phyloP scores from a whole-genome alignment of 2,888 invertebrate genomes.

The Hypercompe scribonia region DNA sequence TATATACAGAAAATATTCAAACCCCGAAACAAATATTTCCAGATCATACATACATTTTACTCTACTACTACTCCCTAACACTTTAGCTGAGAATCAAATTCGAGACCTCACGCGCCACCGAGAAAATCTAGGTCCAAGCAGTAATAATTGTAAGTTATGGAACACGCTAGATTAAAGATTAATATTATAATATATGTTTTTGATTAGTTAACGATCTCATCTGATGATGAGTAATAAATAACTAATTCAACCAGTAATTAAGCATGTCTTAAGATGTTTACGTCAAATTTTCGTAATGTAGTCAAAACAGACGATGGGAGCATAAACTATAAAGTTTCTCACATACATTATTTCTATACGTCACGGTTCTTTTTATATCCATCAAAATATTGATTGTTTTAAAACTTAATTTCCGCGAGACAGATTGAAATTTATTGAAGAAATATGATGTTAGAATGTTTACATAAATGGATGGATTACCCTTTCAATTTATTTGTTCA shows the following conservation, averaged over 20 bases:
- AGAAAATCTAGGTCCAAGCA: no score
- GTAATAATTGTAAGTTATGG: no score
- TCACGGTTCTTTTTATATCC: not conserved
- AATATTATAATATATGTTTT: no score
- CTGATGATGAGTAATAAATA: not conserved
- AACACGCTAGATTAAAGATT: no score
- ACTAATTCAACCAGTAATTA: not conserved
- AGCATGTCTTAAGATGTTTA: not conserved
- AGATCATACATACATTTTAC: no score
- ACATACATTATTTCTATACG: not conserved
- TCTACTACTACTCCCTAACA: no score
- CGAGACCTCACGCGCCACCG: no score
- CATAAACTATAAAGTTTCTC: not conserved
- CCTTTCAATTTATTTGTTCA: not conserved
- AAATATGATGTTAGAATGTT: not conserved
- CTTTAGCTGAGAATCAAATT: no score
- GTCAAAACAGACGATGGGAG: not conserved
- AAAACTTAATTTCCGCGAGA: not conserved
- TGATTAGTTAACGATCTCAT: not conserved
- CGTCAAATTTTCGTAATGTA: not conserved
- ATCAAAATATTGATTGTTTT: not conserved
- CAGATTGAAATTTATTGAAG: not conserved
- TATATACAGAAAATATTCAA: no score
- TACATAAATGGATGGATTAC: not conserved
- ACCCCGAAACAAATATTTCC: no score